These are phyloP conservation scores for Chrysochloris asiatica DNA, from an alignment of 2,113 vertebrate species.

Conservation along the genomic window DNA sequence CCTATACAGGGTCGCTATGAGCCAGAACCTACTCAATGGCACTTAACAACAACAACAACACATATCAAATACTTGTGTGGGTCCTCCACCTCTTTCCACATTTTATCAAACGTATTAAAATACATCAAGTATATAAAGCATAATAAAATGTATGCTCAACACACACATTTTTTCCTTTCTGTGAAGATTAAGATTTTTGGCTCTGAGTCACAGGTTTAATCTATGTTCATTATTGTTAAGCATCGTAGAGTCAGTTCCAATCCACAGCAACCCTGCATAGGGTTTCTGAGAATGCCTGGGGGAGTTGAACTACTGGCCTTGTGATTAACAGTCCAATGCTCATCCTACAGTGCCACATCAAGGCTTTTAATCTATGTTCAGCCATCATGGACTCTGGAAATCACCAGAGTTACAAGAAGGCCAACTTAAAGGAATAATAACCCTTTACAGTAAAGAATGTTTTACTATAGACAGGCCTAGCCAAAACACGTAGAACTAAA, in stretches of 20 bases:
- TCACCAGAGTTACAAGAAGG: not conserved
- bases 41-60: too few species aligned
- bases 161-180: not conserved
- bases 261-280: too few species aligned
- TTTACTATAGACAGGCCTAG: not conserved
- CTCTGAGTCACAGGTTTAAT: not conserved
- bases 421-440: not conserved
- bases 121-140: not conserved
- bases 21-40: too few species aligned
- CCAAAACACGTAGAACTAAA: not conserved
- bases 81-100: not conserved
- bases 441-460: not conserved
- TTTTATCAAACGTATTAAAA: constrained; percentile 14
- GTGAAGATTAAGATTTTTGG: not conserved
- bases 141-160: not conserved
- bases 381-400: not conserved
- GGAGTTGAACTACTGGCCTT: too few species aligned
- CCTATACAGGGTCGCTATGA: too few species aligned
- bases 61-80: not conserved
- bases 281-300: too few species aligned
- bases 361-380: too few species aligned
- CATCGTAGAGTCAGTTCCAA: too few species aligned
- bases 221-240: not conserved
- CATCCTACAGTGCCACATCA: too few species aligned
- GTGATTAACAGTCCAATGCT: too few species aligned